Evolutionary conservation across 2,797 vertebrate species (phyloP).

Genomic region (Myotis planiceps): DNA sequence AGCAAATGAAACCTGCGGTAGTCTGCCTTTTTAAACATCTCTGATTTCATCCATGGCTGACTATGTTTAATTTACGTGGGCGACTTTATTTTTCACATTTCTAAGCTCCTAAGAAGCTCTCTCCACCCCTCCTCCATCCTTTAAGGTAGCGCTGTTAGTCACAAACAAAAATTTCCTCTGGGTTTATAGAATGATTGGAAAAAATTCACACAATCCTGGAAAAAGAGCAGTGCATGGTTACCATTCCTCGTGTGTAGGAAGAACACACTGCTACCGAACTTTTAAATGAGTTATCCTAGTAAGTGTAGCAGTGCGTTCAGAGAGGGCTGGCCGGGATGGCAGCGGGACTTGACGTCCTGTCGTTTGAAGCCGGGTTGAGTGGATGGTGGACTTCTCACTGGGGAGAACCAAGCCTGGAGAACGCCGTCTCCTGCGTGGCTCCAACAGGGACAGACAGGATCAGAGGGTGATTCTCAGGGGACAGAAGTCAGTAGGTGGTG

Average conservation of each 20-base stretch:
- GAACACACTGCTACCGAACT: background rate
- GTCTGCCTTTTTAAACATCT: background rate
- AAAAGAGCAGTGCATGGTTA: background rate
- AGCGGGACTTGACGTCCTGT: background rate
- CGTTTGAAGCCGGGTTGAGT: background rate
- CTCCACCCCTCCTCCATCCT: background rate
- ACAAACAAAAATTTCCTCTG: background rate
- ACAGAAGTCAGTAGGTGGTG: background rate
- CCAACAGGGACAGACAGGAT: background rate
- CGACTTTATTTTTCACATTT: constrained; percentile 27
- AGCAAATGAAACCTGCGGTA: background rate
- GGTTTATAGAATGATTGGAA: background rate
- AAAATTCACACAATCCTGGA: background rate
- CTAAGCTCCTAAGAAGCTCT: background rate
- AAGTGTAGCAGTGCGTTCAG: background rate
- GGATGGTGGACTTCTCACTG: background rate
- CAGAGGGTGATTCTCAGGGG: background rate
- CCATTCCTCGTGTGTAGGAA: background rate
- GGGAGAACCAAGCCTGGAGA: background rate
- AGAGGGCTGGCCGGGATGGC: background rate
- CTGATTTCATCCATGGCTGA: background rate
- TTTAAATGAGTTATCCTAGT: background rate
- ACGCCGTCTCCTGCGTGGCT: background rate
- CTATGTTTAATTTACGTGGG: background rate
- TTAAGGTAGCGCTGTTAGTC: background rate